Conservation (phyloP, 2,113 vertebrate species). For the Dolichotis patagonum region DNA sequence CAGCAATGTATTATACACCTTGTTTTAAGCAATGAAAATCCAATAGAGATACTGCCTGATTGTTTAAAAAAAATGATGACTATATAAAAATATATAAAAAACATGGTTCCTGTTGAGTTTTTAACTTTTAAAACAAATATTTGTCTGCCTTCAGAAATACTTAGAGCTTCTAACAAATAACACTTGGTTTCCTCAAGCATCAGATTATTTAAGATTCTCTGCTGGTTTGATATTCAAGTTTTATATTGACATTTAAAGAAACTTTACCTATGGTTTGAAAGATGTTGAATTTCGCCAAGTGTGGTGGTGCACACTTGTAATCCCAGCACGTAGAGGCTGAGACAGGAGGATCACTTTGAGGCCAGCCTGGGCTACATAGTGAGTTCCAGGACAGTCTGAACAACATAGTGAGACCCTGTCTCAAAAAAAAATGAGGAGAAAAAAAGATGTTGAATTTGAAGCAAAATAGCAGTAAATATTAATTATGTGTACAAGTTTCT, state of each 20-base stretch:
- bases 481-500: conserved; percentile 60
- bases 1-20: conserved; percentile 31
- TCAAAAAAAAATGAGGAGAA: neutral
- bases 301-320: neutral
- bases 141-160: conserved; percentile 54
- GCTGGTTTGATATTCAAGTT: conserved; percentile 37
- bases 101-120: conserved; percentile 45
- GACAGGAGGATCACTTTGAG: neutral
- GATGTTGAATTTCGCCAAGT: conserved; percentile 43
- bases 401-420: neutral
- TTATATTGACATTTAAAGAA: conserved; percentile 47
- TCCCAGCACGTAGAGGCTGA: neutral
- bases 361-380: neutral
- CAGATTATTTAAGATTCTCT: conserved; percentile 37
- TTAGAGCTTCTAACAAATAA: conserved; percentile 43
- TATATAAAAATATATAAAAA: conserved; percentile 54
- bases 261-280: conserved; percentile 43
- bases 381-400: neutral
- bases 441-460: conserved; percentile 46
- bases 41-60: neutral
- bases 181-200: neutral
- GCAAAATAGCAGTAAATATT: conserved; percentile 38
- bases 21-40: conserved; percentile 60
- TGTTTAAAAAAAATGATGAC: conserved; percentile 54
- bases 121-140: conserved; percentile 63